Conservation (phyloP, 2,797 vertebrate species). For the Pogoniulus pusillus region DNA sequence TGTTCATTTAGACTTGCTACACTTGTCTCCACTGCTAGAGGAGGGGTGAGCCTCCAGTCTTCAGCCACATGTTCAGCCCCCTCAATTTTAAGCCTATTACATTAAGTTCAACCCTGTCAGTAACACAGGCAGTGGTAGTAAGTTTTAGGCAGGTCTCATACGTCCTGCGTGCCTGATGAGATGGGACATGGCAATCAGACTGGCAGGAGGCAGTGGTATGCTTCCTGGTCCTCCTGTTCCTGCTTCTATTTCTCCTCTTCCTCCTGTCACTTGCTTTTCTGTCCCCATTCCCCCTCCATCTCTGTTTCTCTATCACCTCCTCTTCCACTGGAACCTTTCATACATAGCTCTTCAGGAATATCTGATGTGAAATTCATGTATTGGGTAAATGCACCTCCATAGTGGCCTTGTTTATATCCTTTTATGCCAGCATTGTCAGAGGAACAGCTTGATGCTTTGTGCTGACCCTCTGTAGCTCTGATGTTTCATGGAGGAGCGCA, state of each 20-base stretch:
- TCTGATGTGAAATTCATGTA: not conserved
- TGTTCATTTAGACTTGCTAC: not conserved
- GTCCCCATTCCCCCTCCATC: not conserved
- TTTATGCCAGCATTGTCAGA: fast-evolving
- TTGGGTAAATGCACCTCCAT: not conserved
- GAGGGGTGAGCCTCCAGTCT: not conserved
- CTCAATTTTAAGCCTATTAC: not conserved
- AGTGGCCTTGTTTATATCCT: not conserved
- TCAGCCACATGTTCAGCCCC: not conserved
- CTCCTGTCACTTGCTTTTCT: not conserved
- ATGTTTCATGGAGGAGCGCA: not conserved
- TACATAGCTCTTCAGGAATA: not conserved
- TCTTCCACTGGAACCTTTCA: not conserved
- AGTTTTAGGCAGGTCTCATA: not conserved
- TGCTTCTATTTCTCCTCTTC: not conserved
- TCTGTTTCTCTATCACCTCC: not conserved
- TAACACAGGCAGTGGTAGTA: not conserved
- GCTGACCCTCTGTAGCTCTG: fast-evolving
- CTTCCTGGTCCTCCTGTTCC: not conserved
- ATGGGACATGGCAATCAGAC: not conserved
- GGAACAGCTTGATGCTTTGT: not conserved
- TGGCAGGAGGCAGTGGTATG: not conserved
- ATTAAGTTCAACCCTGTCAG: not conserved
- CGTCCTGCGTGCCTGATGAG: not conserved
- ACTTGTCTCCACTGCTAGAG: not conserved